phyloP scores from a whole-genome alignment of 2,113 vertebrate species.

The Empidonax traillii region DNA sequence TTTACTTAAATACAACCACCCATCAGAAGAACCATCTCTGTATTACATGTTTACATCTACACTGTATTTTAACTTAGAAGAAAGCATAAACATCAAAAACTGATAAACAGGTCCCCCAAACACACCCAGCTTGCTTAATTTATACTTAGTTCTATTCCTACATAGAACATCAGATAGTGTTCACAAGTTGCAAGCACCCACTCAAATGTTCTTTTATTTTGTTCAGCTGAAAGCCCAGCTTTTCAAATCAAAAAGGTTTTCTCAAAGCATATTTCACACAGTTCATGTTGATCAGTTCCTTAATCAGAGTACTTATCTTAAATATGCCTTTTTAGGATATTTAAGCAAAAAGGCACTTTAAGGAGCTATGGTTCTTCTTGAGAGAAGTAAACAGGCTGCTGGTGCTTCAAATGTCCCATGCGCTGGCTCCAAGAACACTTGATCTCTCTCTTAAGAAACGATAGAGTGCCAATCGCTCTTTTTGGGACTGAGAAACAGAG shows the following conservation, averaged over 20 bases:
- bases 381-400: conserved; percentile 24
- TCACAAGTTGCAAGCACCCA: not conserved
- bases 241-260: not conserved
- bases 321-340: not conserved
- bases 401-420: not conserved
- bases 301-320: not conserved
- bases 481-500: not conserved
- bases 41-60: not conserved
- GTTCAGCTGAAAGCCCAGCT: not conserved
- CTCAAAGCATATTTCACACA: not conserved
- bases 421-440: conserved; percentile 9
- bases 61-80: not conserved
- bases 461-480: not conserved
- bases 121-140: not conserved
- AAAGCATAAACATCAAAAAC: not conserved
- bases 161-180: not conserved
- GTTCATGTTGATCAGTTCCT: not conserved
- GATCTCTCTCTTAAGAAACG: not conserved
- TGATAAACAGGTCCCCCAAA: not conserved
- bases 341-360: not conserved
- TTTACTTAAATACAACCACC: not conserved
- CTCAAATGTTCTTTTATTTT: not conserved
- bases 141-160: not conserved
- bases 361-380: not conserved
- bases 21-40: not conserved